phyloP scores from a whole-genome alignment of 2,113 vertebrate genomes.

The Semnornis frantzii region DNA sequence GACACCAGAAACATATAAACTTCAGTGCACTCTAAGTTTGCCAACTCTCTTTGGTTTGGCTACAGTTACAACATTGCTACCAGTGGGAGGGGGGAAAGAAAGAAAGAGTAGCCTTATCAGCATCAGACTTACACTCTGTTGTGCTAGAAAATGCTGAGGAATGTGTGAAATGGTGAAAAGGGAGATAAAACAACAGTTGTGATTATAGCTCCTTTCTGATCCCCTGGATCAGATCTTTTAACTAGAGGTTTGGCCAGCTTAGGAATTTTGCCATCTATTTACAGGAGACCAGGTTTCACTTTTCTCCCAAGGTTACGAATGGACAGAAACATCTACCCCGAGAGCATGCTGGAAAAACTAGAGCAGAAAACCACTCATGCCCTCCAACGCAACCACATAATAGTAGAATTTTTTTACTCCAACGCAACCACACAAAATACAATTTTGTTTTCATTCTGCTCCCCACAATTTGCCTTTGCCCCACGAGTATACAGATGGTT shows the following conservation, averaged over 20 bases:
- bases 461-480: background rate
- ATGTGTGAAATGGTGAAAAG: background rate
- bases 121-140: background rate
- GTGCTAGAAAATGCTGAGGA: too few species aligned
- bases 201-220: background rate
- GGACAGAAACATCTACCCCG: background rate
- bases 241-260: background rate
- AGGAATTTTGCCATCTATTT: background rate
- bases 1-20: slow-evolving; percentile 2
- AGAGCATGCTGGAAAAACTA: background rate
- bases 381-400: background rate
- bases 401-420: too few species aligned
- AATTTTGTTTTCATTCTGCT: background rate
- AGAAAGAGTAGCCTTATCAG: background rate
- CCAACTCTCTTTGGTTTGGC: slow-evolving; percentile 4
- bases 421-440: background rate
- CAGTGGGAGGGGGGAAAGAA: too few species aligned
- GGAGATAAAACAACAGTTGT: background rate
- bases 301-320: background rate
- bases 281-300: background rate
- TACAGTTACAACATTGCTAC: background rate
- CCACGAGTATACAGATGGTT: background rate
- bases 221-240: background rate
- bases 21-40: background rate
- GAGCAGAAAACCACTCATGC: background rate